A percentile compares a stretch with the other conserved stretches of the same genome.
phyloP scores from a whole-genome alignment of 2,888 invertebrate genomes.

The Lymantria monacha region DNA sequence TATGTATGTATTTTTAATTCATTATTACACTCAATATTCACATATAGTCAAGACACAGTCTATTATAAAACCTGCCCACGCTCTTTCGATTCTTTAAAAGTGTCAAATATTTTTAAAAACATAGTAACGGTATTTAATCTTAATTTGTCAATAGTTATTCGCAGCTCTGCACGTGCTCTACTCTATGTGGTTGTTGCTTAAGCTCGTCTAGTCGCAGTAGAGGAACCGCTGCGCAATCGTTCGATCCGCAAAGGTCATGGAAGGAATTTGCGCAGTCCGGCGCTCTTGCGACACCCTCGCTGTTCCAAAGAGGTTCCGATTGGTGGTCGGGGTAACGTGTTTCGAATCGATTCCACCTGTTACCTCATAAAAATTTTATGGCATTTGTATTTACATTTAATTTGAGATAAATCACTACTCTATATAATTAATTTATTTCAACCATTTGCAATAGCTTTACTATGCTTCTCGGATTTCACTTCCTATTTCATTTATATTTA shows the following conservation, averaged over 20 bases:
- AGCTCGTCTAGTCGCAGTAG: conserved; percentile 72
- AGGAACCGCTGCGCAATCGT: conserved; percentile 76
- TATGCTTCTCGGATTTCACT: too few species aligned
- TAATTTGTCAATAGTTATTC: neutral
- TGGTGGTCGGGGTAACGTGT: conserved; percentile 35
- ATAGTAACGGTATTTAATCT: neutral
- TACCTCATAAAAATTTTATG: neutral
- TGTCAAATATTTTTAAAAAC: too few species aligned
- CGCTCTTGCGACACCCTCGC: conserved; percentile 66
- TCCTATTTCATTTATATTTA: too few species aligned
- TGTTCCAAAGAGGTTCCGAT: conserved; percentile 60
- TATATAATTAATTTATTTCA: too few species aligned
- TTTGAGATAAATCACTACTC: conserved; percentile 18
- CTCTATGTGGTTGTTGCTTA: conserved; percentile 72
- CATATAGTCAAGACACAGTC: too few species aligned
- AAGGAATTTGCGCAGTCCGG: conserved; percentile 80
- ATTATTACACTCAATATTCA: too few species aligned
- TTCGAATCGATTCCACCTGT: neutral
- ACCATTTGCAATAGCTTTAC: too few species aligned
- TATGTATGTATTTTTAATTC: too few species aligned
- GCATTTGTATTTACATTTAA: conserved; percentile 5
- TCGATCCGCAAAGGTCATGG: conserved; percentile 80
- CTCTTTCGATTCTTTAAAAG: too few species aligned
- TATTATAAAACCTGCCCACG: too few species aligned
- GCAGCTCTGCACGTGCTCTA: conserved; percentile 45